A percentile compares a stretch with the other conserved stretches of the same genome.
Conservation (phyloP, 2,888 invertebrate genomes). For the Amiota communis region DNA sequence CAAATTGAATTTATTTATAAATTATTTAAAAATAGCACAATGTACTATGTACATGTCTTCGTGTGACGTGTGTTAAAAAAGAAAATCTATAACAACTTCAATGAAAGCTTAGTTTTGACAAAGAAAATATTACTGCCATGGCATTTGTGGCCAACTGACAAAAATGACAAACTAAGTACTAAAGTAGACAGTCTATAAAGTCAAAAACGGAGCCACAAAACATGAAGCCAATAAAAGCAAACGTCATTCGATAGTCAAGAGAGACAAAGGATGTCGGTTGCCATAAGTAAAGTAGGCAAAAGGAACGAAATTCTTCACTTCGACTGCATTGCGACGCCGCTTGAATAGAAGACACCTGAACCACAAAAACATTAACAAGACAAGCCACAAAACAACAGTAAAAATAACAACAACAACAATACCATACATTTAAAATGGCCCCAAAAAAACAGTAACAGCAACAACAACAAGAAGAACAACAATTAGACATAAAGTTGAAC, state of each 20-base stretch:
- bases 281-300: slow-evolving; percentile 34
- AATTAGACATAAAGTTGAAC: slow-evolving; percentile 19
- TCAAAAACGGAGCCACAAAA: too few relatives aligned
- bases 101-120: too few relatives aligned
- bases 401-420: neutral
- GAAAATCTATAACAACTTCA: too few relatives aligned
- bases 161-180: slow-evolving; percentile 42
- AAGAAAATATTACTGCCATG: too few relatives aligned
- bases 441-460: neutral
- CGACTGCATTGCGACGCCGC: slow-evolving; percentile 17
- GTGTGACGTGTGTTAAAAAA: too few relatives aligned
- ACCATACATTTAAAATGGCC: neutral
- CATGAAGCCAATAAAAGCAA: too few relatives aligned
- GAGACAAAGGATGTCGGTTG: too few relatives aligned
- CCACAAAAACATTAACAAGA: slow-evolving; percentile 5
- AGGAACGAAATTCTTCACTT: neutral
- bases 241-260: too few relatives aligned
- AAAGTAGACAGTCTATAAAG: too few relatives aligned
- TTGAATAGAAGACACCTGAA: slow-evolving; percentile 12
- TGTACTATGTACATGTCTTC: too few relatives aligned
- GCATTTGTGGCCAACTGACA: slow-evolving; percentile 29
- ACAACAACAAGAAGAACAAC: slow-evolving; percentile 10
- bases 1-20: too few relatives aligned
- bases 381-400: neutral
- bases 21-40: too few relatives aligned